Percentiles rank a stretch among this genome's conserved stretches.
These are phyloP conservation scores for Chionis minor DNA, from an alignment of 2,113 vertebrate genomes.

Conservation along the genomic window DNA sequence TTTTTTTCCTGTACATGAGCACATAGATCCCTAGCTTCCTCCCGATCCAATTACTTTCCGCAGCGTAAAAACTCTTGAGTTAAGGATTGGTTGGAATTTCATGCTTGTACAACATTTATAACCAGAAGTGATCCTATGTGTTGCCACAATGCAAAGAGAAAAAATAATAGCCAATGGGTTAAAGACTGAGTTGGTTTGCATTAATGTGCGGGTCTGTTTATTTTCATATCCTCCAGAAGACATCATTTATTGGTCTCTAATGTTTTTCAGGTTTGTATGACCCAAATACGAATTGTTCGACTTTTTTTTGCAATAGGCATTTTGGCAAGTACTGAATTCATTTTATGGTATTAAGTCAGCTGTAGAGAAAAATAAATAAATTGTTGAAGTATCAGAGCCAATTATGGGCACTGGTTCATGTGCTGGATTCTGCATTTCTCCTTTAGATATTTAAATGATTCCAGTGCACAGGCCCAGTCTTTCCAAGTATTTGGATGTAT, in stretches of 20 bases:
- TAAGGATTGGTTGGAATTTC: not conserved
- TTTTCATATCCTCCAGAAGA: constrained; percentile 37
- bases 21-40: not conserved
- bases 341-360: constrained; percentile 60
- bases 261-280: constrained; percentile 54
- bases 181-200: not conserved
- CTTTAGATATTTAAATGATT: constrained; percentile 57
- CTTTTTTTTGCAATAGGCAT: constrained; percentile 37
- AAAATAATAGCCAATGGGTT: not conserved
- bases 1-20: not conserved
- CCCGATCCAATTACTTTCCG: not conserved
- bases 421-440: constrained; percentile 33
- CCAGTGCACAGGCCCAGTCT: not conserved
- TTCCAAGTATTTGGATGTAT: constrained; percentile 39
- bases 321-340: constrained; percentile 56
- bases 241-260: constrained; percentile 20
- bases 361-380: constrained; percentile 66
- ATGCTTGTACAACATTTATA: not conserved
- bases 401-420: constrained; percentile 60
- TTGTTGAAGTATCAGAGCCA: constrained; percentile 52
- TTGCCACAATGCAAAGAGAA: not conserved
- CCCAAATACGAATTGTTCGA: constrained; percentile 56
- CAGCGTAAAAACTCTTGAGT: not conserved
- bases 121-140: not conserved
- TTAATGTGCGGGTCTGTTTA: constrained; percentile 10